Evolutionary conservation across 2,888 invertebrate species (phyloP), one percentile per base, ranked within the genome.

Genomic region (Cheilosia vulpina): DNA sequence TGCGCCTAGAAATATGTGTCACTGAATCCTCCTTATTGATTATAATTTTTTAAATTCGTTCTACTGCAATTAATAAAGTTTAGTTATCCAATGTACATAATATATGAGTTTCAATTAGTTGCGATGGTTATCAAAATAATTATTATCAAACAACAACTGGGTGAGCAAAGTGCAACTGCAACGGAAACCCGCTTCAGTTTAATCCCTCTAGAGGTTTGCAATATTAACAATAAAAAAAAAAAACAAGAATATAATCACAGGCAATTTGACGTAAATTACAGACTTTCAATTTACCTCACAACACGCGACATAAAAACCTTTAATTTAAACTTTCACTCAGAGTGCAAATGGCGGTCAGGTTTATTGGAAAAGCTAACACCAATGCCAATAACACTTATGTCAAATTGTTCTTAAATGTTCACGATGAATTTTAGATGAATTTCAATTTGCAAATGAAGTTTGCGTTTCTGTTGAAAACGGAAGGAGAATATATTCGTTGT

Each of bases 191-290:
- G 15, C 13, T 27, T 13, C 21, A 4, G 45, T n/a, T 47, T 9
- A 6, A 47, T 6, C 21, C 19, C 13, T 52, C 15, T 24, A 27
- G 9, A 19, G 9, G 27, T 41, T 5, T 27, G 17, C 9, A 31
- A 31, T 9, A 31, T 31, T 19, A 43, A 52, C 17, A 27, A n/a
- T n/a, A n/a, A 24, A n/a, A 11, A 17, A 43, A 43, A 55, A 43
- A 43, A 68, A 55, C 15, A 53, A 17, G 38, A 31, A 53, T 13
- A 41, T 68, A 68, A 68, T 69, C 21, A 47, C 47, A 34, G 58
- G 50, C 50, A 50, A 71, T 71, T 71, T 50, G 41, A 60, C 27
- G 38, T 27, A 71, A 60, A 71, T 41, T 24, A 41, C 58, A 50
- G 34, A 50, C 34, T 13, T 38, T 50, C 34, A 34, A 24, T 47